Percentiles rank a stretch among this genome's conserved stretches.
Conservation (phyloP, 2,113 vertebrate genomes). For the Thinocorus orbignyianus region DNA sequence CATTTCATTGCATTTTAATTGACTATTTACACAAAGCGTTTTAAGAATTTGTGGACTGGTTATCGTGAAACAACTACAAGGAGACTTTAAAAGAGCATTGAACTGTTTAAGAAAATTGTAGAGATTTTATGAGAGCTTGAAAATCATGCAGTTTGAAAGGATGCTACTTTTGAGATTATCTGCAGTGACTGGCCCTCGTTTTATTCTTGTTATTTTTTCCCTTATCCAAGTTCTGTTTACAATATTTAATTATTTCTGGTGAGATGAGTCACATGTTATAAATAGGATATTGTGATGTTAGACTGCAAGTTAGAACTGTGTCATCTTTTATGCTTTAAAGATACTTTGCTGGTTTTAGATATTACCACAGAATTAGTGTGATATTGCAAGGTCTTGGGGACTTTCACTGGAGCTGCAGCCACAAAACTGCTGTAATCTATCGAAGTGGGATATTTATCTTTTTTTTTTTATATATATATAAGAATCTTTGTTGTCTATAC, state of each 20-base stretch:
- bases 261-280: constrained; percentile 41
- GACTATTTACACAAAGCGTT: background rate
- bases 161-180: background rate
- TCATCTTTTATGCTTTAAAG: constrained; percentile 40
- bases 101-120: background rate
- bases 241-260: constrained; percentile 39
- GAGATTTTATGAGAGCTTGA: background rate
- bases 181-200: background rate
- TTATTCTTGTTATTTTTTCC: background rate
- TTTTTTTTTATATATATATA: background rate
- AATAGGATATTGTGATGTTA: constrained; percentile 59
- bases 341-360: background rate
- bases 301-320: constrained; percentile 28
- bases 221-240: constrained; percentile 43
- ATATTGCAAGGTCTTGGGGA: background rate
- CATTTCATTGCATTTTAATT: constrained; percentile 46
- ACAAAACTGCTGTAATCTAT: background rate
- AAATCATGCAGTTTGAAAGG: background rate
- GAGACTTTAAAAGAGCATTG: background rate
- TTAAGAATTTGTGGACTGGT: background rate
- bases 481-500: background rate
- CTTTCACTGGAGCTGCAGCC: background rate
- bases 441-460: background rate
- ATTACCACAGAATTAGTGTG: background rate
- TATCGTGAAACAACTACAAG: background rate